These are phyloP conservation scores for Solea senegalensis DNA, from an alignment of 2,113 vertebrate genomes.

Conservation along the genomic window DNA sequence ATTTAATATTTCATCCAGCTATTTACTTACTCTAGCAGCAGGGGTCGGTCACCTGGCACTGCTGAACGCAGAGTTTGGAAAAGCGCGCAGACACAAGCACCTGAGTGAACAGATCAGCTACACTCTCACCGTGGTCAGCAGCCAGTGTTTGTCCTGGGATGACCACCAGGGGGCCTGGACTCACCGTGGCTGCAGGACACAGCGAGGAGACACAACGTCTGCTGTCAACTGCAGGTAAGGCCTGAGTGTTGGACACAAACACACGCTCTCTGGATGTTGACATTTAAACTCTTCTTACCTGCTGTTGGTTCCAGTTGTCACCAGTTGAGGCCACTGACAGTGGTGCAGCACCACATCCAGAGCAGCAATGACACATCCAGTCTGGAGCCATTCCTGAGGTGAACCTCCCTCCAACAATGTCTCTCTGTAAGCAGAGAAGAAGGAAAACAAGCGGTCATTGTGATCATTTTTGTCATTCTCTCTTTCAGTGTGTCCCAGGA, in stretches of 20 bases:
- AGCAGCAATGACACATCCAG: slow-evolving; percentile 54
- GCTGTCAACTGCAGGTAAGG: slow-evolving; percentile 84
- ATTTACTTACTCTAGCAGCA: slow-evolving; percentile 44
- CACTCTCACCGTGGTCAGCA: slow-evolving; percentile 71
- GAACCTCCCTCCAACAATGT: not conserved
- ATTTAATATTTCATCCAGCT: too few relatives aligned
- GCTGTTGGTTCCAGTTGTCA: slow-evolving; percentile 72
- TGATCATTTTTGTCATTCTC: not conserved
- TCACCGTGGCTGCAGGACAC: slow-evolving; percentile 61
- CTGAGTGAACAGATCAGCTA: slow-evolving; percentile 77
- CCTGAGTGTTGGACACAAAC: not conserved
- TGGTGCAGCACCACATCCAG: slow-evolving; percentile 66
- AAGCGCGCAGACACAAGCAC: slow-evolving; percentile 58
- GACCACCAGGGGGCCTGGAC: slow-evolving; percentile 73
- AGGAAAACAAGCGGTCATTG: not conserved
- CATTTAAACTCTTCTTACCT: not conserved
- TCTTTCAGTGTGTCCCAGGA: slow-evolving; percentile 69
- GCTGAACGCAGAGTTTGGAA: slow-evolving; percentile 80
- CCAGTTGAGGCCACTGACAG: slow-evolving; percentile 70
- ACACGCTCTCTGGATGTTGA: not conserved
- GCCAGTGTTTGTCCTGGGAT: slow-evolving; percentile 83
- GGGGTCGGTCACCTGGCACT: slow-evolving; percentile 78
- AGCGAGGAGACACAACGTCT: slow-evolving; percentile 43
- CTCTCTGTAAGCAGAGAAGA: not conserved
- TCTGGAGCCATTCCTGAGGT: slow-evolving; percentile 74